Base-by-base conservation (phyloP, 2,888 invertebrate species). In the Petrophora chlorosata region DNA sequence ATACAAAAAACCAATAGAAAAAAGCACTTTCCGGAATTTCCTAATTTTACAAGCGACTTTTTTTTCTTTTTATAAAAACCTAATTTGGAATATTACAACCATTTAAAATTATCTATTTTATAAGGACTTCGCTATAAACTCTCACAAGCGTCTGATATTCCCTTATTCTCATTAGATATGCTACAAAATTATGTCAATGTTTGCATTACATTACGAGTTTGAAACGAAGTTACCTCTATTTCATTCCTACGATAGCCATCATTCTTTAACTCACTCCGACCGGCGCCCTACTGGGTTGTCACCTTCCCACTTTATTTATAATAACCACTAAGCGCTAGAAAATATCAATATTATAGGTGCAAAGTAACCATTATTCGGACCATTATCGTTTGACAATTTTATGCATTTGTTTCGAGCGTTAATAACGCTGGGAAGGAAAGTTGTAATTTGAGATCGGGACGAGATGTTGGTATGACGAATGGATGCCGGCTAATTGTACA, bases 301-400 rank as follows among this genome's bases (percentile, higher is more conserved):
- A 41, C 38, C 48, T 26, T 19, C 3, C 53, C 56, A 54, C 8
- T 67, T 67, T 64, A 63, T 62, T 45, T 44, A 54, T 46, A 34
- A 53, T 46, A 47, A 56, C 59, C 48, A 35, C 59, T 54, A 56
- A 57, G 59, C 32, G 53, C 58, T 68, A 66, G 62, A 56, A 61
- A 65, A 62, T 63, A 65, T 53, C 56, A 65, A 61, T 62, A 68
- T 63, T 68, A 64, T 64, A 63, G 61, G 69, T 60, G 62, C 61
- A 61, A 65, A 63, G 52, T 67, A 61, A 56, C 62, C 55, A 68
- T 68, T 64, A 59, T 55, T 55, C 61, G 39, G 53, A 61, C 61
- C 59, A 65, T 65, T 67, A 63, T 71, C 65, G 60, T 54, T 59
- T 63, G 70, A 71, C 67, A 62, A 71, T 70, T 71, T 71, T 68